Conservation (phyloP, 2,797 vertebrate genomes). For the Thunnus albacares region DNA sequence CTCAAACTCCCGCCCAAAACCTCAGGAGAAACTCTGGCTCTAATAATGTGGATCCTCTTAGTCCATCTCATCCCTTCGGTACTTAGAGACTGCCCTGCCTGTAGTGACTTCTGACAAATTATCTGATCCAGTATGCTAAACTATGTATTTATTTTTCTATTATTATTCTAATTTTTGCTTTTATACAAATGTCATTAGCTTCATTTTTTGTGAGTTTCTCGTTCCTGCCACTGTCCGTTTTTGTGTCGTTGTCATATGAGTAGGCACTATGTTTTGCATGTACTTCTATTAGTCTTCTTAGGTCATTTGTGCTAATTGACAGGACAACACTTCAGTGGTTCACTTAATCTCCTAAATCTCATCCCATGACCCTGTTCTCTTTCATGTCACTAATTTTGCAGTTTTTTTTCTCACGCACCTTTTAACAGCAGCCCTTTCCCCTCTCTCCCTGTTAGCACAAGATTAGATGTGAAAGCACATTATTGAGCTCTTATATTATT, state of each 20-base stretch:
- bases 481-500: constrained; percentile 18
- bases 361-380: constrained; percentile 60
- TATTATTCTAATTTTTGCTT: constrained; percentile 24
- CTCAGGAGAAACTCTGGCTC: constrained; percentile 39
- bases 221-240: constrained; percentile 2
- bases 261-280: constrained; percentile 24
- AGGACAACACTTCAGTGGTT: constrained; percentile 42
- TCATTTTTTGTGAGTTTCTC: neutral
- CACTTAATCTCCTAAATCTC: constrained; percentile 58
- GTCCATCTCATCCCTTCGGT: constrained; percentile 8
- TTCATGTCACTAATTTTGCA: constrained; percentile 52
- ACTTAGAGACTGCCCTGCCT: constrained; percentile 15
- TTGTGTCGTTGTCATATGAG: constrained; percentile 26
- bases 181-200: constrained; percentile 7
- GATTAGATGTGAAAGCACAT: constrained; percentile 65
- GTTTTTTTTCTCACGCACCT: constrained; percentile 52
- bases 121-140: constrained; percentile 47
- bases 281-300: constrained; percentile 26
- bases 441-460: constrained; percentile 31
- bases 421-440: constrained; percentile 7
- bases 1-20: constrained; percentile 16
- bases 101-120: constrained; percentile 24
- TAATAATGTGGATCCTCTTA: constrained; percentile 18
- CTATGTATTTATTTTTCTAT: constrained; percentile 63
- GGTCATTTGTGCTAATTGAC: constrained; percentile 35